Conservation (phyloP, 2,797 vertebrate species). For the Pantherophis alleghaniensis region DNA sequence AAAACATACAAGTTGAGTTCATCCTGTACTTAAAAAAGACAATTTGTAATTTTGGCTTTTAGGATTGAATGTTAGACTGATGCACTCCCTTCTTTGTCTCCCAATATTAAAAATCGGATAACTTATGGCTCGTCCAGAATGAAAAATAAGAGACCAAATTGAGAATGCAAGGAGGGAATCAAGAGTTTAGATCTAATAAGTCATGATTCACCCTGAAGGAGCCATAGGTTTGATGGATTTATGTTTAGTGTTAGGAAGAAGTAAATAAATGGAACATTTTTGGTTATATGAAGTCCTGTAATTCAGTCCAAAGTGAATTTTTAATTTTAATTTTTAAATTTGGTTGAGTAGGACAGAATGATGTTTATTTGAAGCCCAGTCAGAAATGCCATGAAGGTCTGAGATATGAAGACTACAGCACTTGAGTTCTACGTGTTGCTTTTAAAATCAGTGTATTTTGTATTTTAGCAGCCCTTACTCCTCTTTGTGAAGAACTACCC, state of each 20-base stretch:
- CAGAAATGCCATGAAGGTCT: not conserved
- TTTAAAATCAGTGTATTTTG: constrained; percentile 27
- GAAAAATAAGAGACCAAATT: not conserved
- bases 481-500: not conserved
- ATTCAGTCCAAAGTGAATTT: constrained; percentile 7
- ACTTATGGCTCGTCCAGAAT: not conserved
- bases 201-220: not conserved
- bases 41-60: not conserved
- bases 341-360: not conserved
- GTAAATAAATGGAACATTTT: not conserved
- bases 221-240: not conserved
- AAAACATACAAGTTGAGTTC: not conserved
- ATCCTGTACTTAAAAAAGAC: not conserved
- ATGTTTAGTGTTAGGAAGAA: constrained; percentile 1
- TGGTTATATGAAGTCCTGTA: not conserved
- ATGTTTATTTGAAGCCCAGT: constrained; percentile 7
- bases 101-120: not conserved
- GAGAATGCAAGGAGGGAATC: not conserved
- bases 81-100: not conserved
- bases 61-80: not conserved
- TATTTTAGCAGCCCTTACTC: constrained; percentile 1
- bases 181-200: not conserved
- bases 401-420: constrained; percentile 3
- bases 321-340: constrained; percentile 2
- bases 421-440: constrained; percentile 4